phyloP scores from a whole-genome alignment of 2,797 vertebrate species.

The Cheirogaleus major region DNA sequence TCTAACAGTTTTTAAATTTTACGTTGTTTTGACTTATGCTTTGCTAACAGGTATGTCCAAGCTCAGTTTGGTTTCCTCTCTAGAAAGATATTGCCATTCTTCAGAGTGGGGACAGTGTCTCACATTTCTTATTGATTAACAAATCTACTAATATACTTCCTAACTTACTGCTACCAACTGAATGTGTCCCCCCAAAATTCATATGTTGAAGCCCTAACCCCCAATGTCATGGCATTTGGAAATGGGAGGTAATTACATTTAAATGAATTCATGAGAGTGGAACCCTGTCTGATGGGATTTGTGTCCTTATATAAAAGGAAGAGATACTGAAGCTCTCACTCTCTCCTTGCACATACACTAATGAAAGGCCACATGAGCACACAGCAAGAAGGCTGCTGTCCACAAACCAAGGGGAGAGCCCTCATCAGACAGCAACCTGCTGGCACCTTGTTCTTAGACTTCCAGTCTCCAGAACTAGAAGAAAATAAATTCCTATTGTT shows the following conservation, averaged over 20 bases:
- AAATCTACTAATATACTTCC: background rate
- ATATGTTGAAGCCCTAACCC: background rate
- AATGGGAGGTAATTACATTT: background rate
- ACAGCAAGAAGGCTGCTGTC: background rate
- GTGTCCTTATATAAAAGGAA: background rate
- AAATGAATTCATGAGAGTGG: background rate
- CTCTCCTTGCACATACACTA: background rate
- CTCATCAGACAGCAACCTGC: background rate
- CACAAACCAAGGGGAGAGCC: background rate
- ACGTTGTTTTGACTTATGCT: slow-evolving; percentile 24
- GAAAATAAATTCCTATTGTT: background rate
- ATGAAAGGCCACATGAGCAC: background rate
- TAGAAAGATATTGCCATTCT: background rate
- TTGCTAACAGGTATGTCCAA: background rate
- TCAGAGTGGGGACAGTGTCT: background rate
- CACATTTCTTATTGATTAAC: background rate
- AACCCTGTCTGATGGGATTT: background rate
- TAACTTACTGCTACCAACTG: background rate
- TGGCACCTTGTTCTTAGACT: background rate
- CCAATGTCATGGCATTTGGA: background rate
- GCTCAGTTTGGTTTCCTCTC: background rate
- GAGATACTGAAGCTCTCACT: background rate
- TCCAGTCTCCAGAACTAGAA: background rate
- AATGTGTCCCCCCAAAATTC: background rate
- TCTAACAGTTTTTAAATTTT: background rate